Conservation (phyloP, 2,888 invertebrate species). For the Lasioglossum zephyrum region DNA sequence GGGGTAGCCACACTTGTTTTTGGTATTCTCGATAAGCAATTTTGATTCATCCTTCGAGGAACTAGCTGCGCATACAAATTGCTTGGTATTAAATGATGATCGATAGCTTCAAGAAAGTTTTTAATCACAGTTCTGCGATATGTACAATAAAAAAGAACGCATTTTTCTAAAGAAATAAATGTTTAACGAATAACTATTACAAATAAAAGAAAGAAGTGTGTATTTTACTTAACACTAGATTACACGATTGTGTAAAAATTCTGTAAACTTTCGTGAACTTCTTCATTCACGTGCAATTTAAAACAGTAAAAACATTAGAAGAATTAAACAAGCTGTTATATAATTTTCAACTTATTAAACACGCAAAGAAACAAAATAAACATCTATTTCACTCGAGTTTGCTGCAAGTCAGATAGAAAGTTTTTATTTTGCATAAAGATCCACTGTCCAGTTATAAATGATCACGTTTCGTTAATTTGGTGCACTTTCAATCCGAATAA, state of each 20-base stretch:
- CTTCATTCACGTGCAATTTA: neutral
- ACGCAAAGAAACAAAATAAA: too few species aligned
- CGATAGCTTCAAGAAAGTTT: constrained; percentile 49
- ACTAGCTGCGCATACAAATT: constrained; percentile 50
- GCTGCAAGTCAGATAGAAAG: too few species aligned
- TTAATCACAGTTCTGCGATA: constrained; percentile 20
- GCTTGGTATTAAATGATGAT: constrained; percentile 42
- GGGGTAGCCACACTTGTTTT: constrained; percentile 25
- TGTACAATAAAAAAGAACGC: neutral
- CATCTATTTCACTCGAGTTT: too few species aligned
- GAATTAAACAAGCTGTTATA: too few species aligned
- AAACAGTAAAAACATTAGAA: too few species aligned
- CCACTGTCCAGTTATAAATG: too few species aligned
- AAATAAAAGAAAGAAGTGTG: neutral
- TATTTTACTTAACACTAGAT: neutral
- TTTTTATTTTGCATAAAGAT: too few species aligned
- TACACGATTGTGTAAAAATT: neutral
- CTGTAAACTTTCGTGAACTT: neutral
- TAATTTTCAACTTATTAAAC: too few species aligned
- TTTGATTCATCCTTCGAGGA: constrained; percentile 50
- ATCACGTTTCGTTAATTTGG: too few species aligned
- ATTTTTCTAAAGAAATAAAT: constrained; percentile 21
- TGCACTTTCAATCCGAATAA: too few species aligned
- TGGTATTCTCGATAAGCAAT: constrained; percentile 29
- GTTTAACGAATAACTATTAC: neutral